A percentile compares a stretch with the other conserved stretches of the same genome.
phyloP scores from a whole-genome alignment of 2,113 vertebrate genomes.

The Dinomys branickii region DNA sequence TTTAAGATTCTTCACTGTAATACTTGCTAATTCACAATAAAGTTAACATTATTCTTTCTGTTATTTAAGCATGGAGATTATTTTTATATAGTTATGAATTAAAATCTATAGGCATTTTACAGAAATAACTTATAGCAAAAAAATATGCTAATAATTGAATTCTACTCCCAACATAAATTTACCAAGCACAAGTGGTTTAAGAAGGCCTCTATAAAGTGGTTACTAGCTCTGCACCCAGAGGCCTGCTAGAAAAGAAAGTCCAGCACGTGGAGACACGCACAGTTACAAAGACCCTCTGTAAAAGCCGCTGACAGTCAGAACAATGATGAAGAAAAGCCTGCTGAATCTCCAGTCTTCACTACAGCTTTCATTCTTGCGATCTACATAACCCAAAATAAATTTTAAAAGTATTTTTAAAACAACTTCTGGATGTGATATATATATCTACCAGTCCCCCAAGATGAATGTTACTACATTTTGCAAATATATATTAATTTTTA shows the following conservation, averaged over 20 bases:
- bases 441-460: neutral
- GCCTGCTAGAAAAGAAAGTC: neutral
- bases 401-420: neutral
- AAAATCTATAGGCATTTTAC: conserved; percentile 22
- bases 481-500: neutral
- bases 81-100: conserved; percentile 47
- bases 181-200: neutral
- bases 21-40: conserved; percentile 44
- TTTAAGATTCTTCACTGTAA: neutral
- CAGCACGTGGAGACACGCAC: neutral
- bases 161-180: conserved; percentile 21
- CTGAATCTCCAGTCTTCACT: conserved; percentile 4
- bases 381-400: neutral
- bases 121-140: conserved; percentile 7
- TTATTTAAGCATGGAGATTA: conserved; percentile 13
- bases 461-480: neutral
- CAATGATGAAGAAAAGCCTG: neutral
- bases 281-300: neutral
- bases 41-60: neutral
- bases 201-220: neutral
- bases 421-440: neutral
- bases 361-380: neutral
- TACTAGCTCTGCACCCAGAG: conserved; percentile 18
- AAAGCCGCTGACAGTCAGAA: neutral
- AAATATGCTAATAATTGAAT: neutral